A percentile compares a stretch with the other conserved stretches of the same genome.
phyloP scores from a whole-genome alignment of 1,140 invertebrate genomes.

The Zaprionus taronus region DNA sequence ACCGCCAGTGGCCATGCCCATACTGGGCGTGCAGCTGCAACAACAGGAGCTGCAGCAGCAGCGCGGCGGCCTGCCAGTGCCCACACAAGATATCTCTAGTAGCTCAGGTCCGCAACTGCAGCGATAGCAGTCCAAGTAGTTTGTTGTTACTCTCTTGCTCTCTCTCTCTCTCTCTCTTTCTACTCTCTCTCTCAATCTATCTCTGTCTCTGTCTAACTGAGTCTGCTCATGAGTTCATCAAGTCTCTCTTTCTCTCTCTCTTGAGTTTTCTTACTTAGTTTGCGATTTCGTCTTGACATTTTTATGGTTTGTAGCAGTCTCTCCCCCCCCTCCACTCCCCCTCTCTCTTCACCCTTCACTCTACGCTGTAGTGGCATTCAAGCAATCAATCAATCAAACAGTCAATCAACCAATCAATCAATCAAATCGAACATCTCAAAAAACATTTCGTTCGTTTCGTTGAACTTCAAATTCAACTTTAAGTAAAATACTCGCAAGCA shows the following conservation, averaged over 20 bases:
- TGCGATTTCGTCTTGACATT: conserved; percentile 41
- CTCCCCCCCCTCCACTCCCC: not conserved
- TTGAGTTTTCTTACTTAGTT: conserved; percentile 12
- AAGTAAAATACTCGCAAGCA: conserved; percentile 42
- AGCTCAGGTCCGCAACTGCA: conserved; percentile 81
- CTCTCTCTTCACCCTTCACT: conserved; percentile 4
- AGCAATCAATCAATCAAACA: conserved; percentile 17
- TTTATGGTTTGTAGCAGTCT: conserved; percentile 49
- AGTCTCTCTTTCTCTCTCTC: conserved; percentile 40
- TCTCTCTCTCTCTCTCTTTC: conserved; percentile 44
- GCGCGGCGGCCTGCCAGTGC: conserved; percentile 78
- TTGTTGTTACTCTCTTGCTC: conserved; percentile 56
- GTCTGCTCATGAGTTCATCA: conserved; percentile 62
- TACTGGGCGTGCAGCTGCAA: conserved; percentile 79
- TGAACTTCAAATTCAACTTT: conserved; percentile 43
- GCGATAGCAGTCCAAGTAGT: conserved; percentile 57
- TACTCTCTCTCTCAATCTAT: conserved; percentile 37
- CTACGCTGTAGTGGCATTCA: conserved; percentile 29
- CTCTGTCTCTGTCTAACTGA: conserved; percentile 29
- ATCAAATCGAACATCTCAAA: conserved; percentile 15
- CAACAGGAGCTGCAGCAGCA: conserved; percentile 83
- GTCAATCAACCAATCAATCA: conserved; percentile 43
- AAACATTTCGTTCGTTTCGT: conserved; percentile 45
- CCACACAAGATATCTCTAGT: conserved; percentile 82
- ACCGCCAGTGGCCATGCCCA: conserved; percentile 81